Evolutionary conservation across 2,888 invertebrate genomes (phyloP), one percentile per base, ranked within the genome.

Genomic region (Norana najaformis): DNA sequence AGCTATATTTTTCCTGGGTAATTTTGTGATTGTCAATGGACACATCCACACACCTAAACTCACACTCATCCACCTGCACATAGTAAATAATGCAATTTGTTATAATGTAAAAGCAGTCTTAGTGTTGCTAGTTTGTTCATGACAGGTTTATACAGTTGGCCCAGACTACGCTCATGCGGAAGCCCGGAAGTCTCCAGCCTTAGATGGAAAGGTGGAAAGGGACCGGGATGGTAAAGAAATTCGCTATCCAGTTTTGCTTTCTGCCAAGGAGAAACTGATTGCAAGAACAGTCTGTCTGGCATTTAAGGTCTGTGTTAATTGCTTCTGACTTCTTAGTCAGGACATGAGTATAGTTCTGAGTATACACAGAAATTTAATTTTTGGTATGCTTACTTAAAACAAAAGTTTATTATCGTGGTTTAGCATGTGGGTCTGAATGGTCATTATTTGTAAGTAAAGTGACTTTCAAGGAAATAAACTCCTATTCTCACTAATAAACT

Each of bases 161-260:
- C 99, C 99, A 0, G 99, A 99, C 95, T 99, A 99, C 95, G 99
- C 99, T 6, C 99, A 99, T 95, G 99, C 99, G 0, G 99, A 99
- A 95, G 99, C 99, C 0, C 96, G 99, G 90, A 99, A 99, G 95
- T 99, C 99, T 90, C 99, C 99, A 0, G 99, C 99, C 0, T 96
- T 99, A 30, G 99, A 99, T 95, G 99, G 99, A 0, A 99, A 99
- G 95, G 99, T 99, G 85, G 99, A 99, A 95, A 96, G 99, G 88
- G 99, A 99, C 95, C 97, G 98, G 16, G 98, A 99, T 94, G 99
- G 99, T 92, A 96, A 96, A 95, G 99, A 99, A 96, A 98, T 99
- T 92, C 96, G 99, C 83, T 99, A 99, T 95, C 99, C 99, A 0
- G 99, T 99, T 18, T 98, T 99, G 94, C 95, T 99, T 91, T 98